These are phyloP conservation scores for Maccullochella peelii DNA, from an alignment of 2,113 vertebrate species.

Conservation along the genomic window DNA sequence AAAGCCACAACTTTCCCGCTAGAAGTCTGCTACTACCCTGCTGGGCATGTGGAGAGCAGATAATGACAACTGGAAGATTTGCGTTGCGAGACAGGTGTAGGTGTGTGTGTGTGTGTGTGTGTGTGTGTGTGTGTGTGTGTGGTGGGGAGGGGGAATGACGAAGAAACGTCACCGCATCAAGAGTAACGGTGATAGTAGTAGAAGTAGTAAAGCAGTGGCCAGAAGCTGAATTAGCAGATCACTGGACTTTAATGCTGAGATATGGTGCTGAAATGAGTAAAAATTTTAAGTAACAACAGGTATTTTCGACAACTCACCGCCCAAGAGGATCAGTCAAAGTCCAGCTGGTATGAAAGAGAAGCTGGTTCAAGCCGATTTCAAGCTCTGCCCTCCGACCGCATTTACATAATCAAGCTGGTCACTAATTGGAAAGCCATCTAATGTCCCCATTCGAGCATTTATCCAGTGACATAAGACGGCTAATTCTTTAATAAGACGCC, in stretches of 20 bases:
- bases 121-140: no score
- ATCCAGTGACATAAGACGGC: conserved; percentile 47
- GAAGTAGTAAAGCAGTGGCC: neutral
- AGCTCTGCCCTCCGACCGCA: neutral
- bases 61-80: conserved; percentile 29
- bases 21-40: conserved; percentile 6
- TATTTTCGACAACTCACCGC: neutral
- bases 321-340: conserved; percentile 34
- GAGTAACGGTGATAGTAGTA: neutral
- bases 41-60: conserved; percentile 41
- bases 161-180: neutral
- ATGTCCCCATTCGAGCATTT: conserved; percentile 35
- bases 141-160: neutral
- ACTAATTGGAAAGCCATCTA: conserved; percentile 52
- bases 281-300: conserved; percentile 1
- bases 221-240: conserved; percentile 5
- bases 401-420: conserved; percentile 54
- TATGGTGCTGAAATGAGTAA: neutral
- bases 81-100: conserved; percentile 3
- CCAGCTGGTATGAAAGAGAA: conserved; percentile 26
- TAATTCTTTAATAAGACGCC: conserved; percentile 63
- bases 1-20: conserved; percentile 22
- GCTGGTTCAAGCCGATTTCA: conserved; percentile 53
- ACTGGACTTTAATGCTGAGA: conserved; percentile 9
- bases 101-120: no score